Conservation (phyloP, 2,113 vertebrate genomes). For the Dicrurus megarhynchus region DNA sequence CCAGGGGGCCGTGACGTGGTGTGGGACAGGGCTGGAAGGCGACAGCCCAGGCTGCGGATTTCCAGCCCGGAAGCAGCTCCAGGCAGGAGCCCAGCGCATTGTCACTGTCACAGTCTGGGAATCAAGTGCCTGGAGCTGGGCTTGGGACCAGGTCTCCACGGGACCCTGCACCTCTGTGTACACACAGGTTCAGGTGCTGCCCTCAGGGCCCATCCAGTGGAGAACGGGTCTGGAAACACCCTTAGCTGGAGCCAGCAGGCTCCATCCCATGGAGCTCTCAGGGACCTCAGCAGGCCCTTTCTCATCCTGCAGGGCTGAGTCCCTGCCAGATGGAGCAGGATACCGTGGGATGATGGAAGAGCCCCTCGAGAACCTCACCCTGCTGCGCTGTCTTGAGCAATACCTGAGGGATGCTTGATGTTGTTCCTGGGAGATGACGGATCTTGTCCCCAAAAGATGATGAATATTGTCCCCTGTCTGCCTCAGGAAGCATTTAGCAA, state of each 20-base stretch:
- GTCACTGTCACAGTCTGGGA: background rate
- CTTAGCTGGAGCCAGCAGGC: background rate
- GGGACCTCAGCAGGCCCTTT: background rate
- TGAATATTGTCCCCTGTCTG: background rate
- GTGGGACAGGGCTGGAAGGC: background rate
- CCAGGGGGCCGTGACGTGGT: accelerated
- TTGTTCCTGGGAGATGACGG: background rate
- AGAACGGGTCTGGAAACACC: background rate
- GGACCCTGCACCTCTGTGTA: background rate
- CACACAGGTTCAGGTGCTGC: background rate
- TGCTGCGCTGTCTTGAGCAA: background rate
- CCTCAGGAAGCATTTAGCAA: background rate
- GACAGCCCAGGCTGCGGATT: background rate
- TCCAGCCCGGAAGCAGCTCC: background rate
- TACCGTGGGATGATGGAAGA: background rate
- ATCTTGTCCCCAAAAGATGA: background rate
- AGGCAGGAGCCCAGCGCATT: background rate
- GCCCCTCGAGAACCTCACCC: background rate
- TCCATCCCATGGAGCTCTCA: background rate
- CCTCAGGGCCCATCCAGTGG: background rate
- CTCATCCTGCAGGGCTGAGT: background rate
- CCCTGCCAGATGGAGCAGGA: background rate
- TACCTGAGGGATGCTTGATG: background rate
- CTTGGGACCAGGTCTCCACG: too few species aligned
- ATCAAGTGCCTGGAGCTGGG: background rate